Conservation (phyloP, 2,113 vertebrate genomes). For the Vulpes ferrilata region DNA sequence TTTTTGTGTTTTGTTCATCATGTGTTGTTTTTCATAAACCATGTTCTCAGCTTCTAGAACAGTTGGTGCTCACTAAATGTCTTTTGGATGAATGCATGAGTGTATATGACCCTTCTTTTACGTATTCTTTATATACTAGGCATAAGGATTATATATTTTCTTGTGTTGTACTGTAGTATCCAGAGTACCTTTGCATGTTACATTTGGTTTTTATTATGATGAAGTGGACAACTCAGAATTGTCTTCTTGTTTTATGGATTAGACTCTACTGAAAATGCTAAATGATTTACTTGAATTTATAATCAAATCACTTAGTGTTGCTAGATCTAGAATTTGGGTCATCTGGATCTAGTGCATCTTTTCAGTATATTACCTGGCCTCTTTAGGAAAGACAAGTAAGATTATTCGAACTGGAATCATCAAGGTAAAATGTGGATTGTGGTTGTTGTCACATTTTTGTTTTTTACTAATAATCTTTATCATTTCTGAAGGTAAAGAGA, state of each 20-base stretch:
- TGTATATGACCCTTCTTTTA: background rate
- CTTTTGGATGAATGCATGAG: background rate
- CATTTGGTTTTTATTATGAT: background rate
- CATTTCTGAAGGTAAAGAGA: background rate
- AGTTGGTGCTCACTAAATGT: background rate
- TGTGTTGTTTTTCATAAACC: background rate
- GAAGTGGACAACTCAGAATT: background rate
- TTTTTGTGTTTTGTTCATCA: background rate
- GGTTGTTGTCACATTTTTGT: background rate
- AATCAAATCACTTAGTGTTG: background rate
- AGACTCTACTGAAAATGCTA: background rate
- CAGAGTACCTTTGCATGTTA: background rate
- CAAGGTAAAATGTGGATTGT: background rate
- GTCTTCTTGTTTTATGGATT: background rate
- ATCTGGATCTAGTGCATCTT: background rate
- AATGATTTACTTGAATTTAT: background rate
- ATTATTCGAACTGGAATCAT: background rate
- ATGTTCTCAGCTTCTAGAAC: background rate
- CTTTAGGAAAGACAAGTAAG: background rate
- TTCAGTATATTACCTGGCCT: background rate
- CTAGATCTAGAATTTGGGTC: background rate
- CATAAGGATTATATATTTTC: background rate
- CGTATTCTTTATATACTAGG: background rate
- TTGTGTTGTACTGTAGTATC: background rate
- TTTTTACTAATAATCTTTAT: background rate